Evolutionary conservation across 2,113 vertebrate genomes (phyloP), one percentile per base, ranked within the genome.

Genomic region (Uria lomvia): DNA sequence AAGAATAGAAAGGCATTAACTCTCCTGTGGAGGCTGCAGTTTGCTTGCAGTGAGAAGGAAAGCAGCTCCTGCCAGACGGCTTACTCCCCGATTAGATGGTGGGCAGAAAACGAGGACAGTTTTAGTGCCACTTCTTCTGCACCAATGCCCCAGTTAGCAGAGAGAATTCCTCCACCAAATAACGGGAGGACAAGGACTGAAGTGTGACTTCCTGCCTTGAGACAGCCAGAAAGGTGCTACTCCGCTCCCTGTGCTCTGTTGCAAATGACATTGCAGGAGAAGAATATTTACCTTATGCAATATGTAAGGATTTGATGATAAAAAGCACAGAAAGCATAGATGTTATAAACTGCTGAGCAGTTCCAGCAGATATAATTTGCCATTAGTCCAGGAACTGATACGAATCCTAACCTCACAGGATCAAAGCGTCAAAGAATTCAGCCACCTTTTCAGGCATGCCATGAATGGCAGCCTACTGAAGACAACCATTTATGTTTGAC

Each of bases 1-100:
- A 96, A 95, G 52, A 95, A 78, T 30, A 60, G 65, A 80, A 91
- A 89, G 60, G 49, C 58, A 42, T 91, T 94, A 75, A 42, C 27
- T n/a, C 50, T 74, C 47, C 88, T 52, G 19, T 53, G 52, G 88
- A 90, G 30, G 47, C 59, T 65, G 68, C 43, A 59, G 55, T 36
- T 47, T 74, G 65, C 70, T 38, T 43, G 26, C 34, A 56, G 59
- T 32, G 17, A 42, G 45, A 88, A 80, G 38, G 30, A 93, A 66
- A 94, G 50, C 50, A 82, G 71, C 23, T 86, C 36, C 81, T 83
- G 62, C 40, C 66, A 58, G 20, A 16, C 40, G 36, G 63, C 14
- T 58, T 55, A 59, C 63, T 88, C 67, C 62, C 45, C 18, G 40
- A 59, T 6, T 34, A 42, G 77, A 27, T 8, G 20, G 53, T 45